Base-by-base conservation (phyloP, 2,113 vertebrate species). In the Otis tarda region DNA sequence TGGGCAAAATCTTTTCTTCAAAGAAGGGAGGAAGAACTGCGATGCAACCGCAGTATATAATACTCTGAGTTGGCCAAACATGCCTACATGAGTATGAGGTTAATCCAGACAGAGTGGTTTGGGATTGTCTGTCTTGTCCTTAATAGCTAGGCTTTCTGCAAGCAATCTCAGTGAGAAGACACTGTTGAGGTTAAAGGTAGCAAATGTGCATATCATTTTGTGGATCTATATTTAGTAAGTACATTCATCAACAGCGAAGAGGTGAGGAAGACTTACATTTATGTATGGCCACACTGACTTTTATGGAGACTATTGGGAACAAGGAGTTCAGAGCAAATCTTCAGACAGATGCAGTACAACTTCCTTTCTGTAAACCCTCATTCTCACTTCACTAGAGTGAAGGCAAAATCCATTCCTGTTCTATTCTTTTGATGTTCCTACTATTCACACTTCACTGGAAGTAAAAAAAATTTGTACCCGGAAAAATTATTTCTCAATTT, bases 121-220 rank as follows among this genome's bases (percentile, higher is more conserved):
- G 71, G 28, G 10, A 35, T 39, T 68, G 25, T 59, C 50, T 65
- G 39, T 31, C 28, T 63, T 75, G 7, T 35, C 23, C 52, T 61
- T 87, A n/a, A 77, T 23, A 67, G 74, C 27, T 45, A 63, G 52
- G 41, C 47, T 65, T 87, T 52, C 56, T 61, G 61, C 76, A 89
- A 76, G 30, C 35, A 60, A 0, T 25, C 13, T 73, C 0, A 0
- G 45, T 65, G 77, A 91, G 27, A 63, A 14, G 43, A 41, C 61
- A 47, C 52, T 94, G 69, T 65, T 75, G 67, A 89, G 39, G 12
- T 61, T 61, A 57, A 73, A 69, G 30, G 63, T 10, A 87, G 24
- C 22, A 73, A 90, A 81, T 1, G 3, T 14, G 10, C 31, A 73
- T 56, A 50, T 59, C 50, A 9, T 60, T 63, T 65, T 61, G 68